Base-by-base conservation (phyloP, 2,113 vertebrate species). In the Caloenas nicobarica region DNA sequence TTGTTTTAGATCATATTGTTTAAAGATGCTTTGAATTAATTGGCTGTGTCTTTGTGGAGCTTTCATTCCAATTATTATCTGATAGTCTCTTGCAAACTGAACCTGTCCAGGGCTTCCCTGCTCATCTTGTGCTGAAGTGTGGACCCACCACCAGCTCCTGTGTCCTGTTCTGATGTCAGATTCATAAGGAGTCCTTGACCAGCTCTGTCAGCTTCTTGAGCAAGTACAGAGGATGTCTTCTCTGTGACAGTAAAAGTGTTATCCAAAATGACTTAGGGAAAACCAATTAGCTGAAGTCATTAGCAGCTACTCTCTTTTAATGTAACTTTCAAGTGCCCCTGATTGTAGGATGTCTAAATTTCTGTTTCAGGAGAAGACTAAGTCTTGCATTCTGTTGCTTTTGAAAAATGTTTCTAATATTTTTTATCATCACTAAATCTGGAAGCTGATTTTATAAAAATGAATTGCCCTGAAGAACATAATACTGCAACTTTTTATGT, bases 1-100 rank as follows among this genome's bases (percentile, higher is more conserved):
- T 78, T 60, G 26, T 9, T 93, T 94, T n/a, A 68, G 81, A 66
- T 72, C 40, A 26, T 1, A 6, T 11, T 46, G 1, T 28, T 82
- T 85, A 58, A 89, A 81, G 50, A 79, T n/a, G 19, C 10, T 76
- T 17, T 29, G 19, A 91, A 91, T 78, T 68, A 72, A 61, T 60
- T 68, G 44, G 6, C 66, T 53, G 18, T 42, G 16, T 93, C 33
- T 91, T 33, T 81, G 26, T 57, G 70, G 36, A 11, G 3, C 10
- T 82, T 89, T 50, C 56, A 65, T 40, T 19, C 13, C 31, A 13
- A 19, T 33, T 81, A 26, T 48, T 42, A 31, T 22, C 44, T 76
- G 19, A 48, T 29, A 64, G 8, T n/a, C 25, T 81, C 64, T 62
- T 46, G n/a, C 16, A 38, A 36, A 54, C n/a, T 56, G 62, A 88